Evolutionary conservation across 2,888 invertebrate species (phyloP), one percentile per base, ranked within the genome.

Genomic region (Lasioglossum leucozonium): DNA sequence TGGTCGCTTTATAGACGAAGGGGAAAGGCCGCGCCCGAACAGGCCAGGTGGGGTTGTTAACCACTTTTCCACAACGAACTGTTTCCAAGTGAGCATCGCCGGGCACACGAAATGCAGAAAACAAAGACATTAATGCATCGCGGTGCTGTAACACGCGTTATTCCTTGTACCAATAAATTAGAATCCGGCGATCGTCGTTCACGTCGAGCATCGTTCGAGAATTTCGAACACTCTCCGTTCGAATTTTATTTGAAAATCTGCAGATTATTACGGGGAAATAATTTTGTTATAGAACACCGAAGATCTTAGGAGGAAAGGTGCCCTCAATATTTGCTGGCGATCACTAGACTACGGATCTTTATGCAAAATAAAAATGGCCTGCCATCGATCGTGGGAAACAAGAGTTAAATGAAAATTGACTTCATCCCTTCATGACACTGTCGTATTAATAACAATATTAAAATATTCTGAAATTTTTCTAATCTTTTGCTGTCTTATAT

Each of bases 1-100:
- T 91, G 92, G 92, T 93, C 92, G 93, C 93, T 94, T 94, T 94
- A 94, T 94, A 94, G 94, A 94, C 93, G 93, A 89, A 92, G 91
- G 94, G 94, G 94, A 94, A 94, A 94, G 94, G 94, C 94, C 92
- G 93, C 93, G 93, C 93, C 94, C 93, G 94, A 89, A 42, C 88
- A 78, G 87, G 82, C 89, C 93, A 93, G 91, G 94, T 94, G 94
- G 94, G 94, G 93, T 94, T 90, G 91, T 93, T 91, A 78, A 90
- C 89, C 88, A 91, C 90, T 92, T 92, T 92, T 91, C 90, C 88
- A 82, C 87, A 72, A 81, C 82, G 82, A 85, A 71, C 81, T 72
- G 87, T 79, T 78, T 87, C 87, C 81, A 81, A 83, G 82, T 88
- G 81, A 86, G 87, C 87, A 85, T 90, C 85, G 69, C 86, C 67